Evolutionary conservation across 1,140 invertebrate genomes (phyloP), one percentile per base, ranked within the genome.

Genomic region (Sitodiplosis mosellana): DNA sequence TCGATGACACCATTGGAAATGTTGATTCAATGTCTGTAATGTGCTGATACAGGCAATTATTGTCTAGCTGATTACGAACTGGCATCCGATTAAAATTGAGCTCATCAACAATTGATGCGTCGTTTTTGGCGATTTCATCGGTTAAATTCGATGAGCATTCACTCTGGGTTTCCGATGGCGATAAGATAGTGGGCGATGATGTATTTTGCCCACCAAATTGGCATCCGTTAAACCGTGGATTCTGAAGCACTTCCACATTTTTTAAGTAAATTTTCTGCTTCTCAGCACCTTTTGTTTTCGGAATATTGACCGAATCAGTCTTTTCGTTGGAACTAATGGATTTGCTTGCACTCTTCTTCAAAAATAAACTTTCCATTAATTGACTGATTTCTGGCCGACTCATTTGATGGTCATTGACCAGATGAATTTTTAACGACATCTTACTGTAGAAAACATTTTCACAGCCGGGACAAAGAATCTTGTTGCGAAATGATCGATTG

Each of bases 401-500:
- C 47, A 71, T 57, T 38, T 62, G 57, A 52, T 71, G 69, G 51
- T 70, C 68, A 51, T 64, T 53, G 20, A 62, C 56, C 1, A 72
- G 58, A 56, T 72, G 70, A 18, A 67, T 51, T 37, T 64, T 53
- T 14, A 72, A 54, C 11, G 68, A 62, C 43, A 67, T 57, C 36
- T 56, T 50, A 47, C 58, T 62, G 48, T 60, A 66, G 51, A 72
- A 73, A 36, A 65, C 55, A 53, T 73, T 71, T 1, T 55, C 45
- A 53, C 70, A 71, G 33, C 68, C 69, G 53, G 59, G 54, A 50
- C 65, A 66, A 52, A 61, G 56, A 5, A 61, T 46, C 33, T 57
- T 33, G 46, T 49, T 12, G 56, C 54, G 54, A 53, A 56, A 57
- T 50, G 57, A 60, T 49, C 27, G 27, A 49, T 50, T 7, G 45